These are phyloP conservation scores for Charadrius vociferus DNA, from an alignment of 2,113 vertebrate species.

Conservation along the genomic window DNA sequence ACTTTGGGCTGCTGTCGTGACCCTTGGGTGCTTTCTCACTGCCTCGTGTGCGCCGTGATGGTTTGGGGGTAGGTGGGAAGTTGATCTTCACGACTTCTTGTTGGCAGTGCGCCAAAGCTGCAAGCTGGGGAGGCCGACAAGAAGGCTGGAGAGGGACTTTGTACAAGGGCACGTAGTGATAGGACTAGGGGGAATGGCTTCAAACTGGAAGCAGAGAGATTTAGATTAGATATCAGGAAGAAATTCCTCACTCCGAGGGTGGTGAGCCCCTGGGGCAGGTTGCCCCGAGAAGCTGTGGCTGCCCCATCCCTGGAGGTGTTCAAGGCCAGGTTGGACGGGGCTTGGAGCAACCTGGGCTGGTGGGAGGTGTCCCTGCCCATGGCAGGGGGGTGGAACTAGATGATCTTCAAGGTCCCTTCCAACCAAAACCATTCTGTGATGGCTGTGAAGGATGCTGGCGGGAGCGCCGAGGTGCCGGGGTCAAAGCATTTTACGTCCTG, in stretches of 20 bases:
- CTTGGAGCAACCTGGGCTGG: neutral
- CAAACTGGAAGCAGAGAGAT: neutral
- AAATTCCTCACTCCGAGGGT: neutral
- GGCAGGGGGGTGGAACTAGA: neutral
- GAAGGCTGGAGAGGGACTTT: neutral
- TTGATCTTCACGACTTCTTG: rapidly evolving
- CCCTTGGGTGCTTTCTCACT: neutral
- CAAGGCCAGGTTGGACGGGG: neutral
- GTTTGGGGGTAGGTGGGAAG: neutral
- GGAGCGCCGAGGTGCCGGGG: neutral
- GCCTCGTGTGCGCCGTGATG: rapidly evolving
- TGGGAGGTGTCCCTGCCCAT: neutral
- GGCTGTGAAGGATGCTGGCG: rapidly evolving
- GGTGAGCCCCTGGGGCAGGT: neutral
- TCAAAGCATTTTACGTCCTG: rapidly evolving
- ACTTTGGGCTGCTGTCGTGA: neutral
- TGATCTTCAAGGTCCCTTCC: neutral
- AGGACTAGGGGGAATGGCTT: neutral
- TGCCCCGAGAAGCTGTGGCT: neutral
- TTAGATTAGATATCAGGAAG: neutral
- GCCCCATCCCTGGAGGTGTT: neutral
- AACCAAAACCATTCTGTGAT: too few species aligned
- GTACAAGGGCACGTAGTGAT: neutral
- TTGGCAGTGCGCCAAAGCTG: neutral
- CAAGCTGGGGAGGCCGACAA: neutral